Percentiles rank a stretch among this genome's conserved stretches.
Evolutionary conservation across 2,888 invertebrate genomes (phyloP).

Genomic region (Mythimna pallens): DNA sequence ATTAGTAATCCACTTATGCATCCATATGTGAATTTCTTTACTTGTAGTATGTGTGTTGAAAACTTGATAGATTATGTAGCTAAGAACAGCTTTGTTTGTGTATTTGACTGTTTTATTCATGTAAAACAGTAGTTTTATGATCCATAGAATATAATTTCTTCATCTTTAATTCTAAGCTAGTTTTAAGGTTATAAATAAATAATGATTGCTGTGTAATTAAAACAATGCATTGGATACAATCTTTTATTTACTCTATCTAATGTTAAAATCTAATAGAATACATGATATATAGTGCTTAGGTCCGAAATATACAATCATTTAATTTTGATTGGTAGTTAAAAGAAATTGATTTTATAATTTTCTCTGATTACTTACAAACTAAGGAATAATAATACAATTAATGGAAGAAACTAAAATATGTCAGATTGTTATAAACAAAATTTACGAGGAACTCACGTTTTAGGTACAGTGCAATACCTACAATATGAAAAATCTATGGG

Average conservation of each 20-base stretch:
- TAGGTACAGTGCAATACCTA: slow-evolving; percentile 54
- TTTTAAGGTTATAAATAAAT: background rate
- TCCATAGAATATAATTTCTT: slow-evolving; percentile 8
- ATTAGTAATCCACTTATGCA: background rate
- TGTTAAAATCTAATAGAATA: slow-evolving; percentile 81
- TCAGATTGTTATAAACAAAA: slow-evolving; percentile 71
- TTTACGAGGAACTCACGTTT: slow-evolving; percentile 69
- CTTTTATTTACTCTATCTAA: slow-evolving; percentile 76
- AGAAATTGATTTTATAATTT: slow-evolving; percentile 83
- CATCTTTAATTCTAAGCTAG: slow-evolving; percentile 5
- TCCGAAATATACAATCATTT: slow-evolving; percentile 88
- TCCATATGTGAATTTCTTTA: background rate
- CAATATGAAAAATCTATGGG: slow-evolving; percentile 43
- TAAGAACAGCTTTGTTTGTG: background rate
- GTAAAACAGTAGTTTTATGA: slow-evolving; percentile 8
- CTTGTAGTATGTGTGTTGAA: background rate
- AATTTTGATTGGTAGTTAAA: slow-evolving; percentile 84
- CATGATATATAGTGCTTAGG: slow-evolving; percentile 83
- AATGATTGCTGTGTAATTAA: slow-evolving; percentile 52
- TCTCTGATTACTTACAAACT: slow-evolving; percentile 81
- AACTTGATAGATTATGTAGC: background rate
- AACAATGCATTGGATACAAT: slow-evolving; percentile 65
- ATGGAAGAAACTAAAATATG: slow-evolving; percentile 84
- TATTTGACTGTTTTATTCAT: background rate
- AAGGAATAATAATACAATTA: slow-evolving; percentile 78